Base-by-base conservation (phyloP, 1,140 invertebrate species). In the Apis florea region DNA sequence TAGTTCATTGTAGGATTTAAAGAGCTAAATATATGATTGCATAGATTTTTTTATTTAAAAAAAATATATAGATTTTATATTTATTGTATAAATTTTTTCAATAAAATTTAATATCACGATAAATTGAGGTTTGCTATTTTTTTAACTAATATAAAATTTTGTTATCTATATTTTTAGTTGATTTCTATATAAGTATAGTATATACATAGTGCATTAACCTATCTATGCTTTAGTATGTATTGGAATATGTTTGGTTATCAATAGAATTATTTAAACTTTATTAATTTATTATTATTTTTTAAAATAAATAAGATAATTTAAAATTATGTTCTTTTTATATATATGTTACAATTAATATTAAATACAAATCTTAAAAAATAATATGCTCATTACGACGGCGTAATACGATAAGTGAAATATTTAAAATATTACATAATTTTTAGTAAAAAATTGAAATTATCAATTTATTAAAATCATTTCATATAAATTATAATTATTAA, bases 151-250 rank as follows among this genome's bases (percentile, higher is more conserved):
- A 40, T 12, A 11, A 66, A 58, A 40, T 74, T 24, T 79, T 54
- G 31, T 80, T 74, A 74, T 56, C 53, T 66, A 24, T 40, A 24
- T n/a, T 64, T 21, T 49, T 54, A 53, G 49, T 9, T 5, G 40
- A 19, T 80, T 26, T 73, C 51, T 86, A 69, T 80, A 74, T 64
- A 70, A 8, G 12, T 61, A 63, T 53, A 40, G 31, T 40, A 67
- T 40, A 61, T 69, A 72, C 26, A 47, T 80, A 75, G 53, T 80
- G 19, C 66, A 69, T 69, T 81, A 81, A 81, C 71, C 79, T 81
- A 81, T 67, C 21, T 49, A 81, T 67, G 47, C 21, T 59, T 53
- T 21, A 69, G n/a, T 69, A 58, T 21, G 53, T 67, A 31, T 67
- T 10, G 5, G 24, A 47, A 40, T 66, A 26, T 49, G 54, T 64